These are phyloP conservation scores for Lagodon rhomboides DNA, from an alignment of 2,797 vertebrate genomes.

Conservation along the genomic window DNA sequence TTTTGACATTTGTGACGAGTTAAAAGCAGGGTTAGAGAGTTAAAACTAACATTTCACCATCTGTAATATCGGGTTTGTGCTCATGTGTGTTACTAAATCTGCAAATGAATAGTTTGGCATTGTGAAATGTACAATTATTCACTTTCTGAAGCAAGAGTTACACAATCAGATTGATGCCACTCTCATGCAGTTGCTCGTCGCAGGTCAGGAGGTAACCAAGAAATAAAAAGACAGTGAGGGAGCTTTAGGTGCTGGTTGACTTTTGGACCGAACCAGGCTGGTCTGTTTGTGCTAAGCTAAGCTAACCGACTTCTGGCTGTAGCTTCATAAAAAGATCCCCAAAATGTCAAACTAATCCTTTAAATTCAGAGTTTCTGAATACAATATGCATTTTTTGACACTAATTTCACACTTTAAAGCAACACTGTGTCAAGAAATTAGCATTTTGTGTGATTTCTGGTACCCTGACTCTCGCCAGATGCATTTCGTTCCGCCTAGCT, in stretches of 20 bases:
- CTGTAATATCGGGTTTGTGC: not conserved
- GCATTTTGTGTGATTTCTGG: too few relatives aligned
- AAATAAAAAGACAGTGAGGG: not conserved
- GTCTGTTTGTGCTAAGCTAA: conserved; percentile 5
- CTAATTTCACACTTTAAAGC: not conserved
- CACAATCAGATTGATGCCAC: not conserved
- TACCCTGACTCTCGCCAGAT: too few relatives aligned
- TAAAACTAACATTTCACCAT: not conserved
- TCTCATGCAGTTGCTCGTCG: not conserved
- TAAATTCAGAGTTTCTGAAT: not conserved
- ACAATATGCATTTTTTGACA: too few relatives aligned
- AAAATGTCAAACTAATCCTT: not conserved
- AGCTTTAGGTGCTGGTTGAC: not conserved
- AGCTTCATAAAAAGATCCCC: not conserved
- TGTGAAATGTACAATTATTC: not conserved
- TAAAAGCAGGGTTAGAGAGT: not conserved
- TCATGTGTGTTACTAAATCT: not conserved
- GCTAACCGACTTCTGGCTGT: not conserved
- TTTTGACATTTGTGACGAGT: not conserved
- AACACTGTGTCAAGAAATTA: too few relatives aligned
- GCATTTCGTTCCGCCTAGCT: too few relatives aligned
- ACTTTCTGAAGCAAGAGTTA: not conserved
- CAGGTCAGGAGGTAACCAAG: not conserved
- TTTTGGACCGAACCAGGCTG: not conserved
- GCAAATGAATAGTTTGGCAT: not conserved